phyloP scores from a whole-genome alignment of 2,888 invertebrate species.

The Melitaea athalia region DNA sequence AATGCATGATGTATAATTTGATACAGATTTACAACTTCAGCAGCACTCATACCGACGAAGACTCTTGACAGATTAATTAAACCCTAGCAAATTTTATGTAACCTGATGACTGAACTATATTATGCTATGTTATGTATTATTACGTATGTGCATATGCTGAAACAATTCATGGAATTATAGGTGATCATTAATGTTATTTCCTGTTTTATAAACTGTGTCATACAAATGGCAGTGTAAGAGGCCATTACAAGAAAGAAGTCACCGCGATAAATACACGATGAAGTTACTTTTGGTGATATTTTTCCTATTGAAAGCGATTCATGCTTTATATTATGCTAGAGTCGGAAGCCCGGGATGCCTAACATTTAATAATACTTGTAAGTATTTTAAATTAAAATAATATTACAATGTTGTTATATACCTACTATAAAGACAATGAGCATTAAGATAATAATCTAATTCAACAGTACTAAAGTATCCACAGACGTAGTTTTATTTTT shows the following conservation, averaged over 20 bases:
- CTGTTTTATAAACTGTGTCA: slow-evolving; percentile 20
- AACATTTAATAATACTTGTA: slow-evolving; percentile 65
- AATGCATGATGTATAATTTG: too few species aligned
- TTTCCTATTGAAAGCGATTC: slow-evolving; percentile 46
- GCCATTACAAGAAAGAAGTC: slow-evolving; percentile 12
- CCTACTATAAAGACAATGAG: too few species aligned
- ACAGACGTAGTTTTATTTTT: too few species aligned
- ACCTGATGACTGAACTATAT: neutral
- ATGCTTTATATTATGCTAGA: slow-evolving; percentile 55
- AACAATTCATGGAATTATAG: neutral
- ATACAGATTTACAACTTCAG: too few species aligned
- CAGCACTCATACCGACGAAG: too few species aligned
- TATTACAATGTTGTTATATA: neutral
- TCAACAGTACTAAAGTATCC: too few species aligned
- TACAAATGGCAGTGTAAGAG: neutral
- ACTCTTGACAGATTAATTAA: too few species aligned
- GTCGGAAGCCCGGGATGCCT: slow-evolving; percentile 60
- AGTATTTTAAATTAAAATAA: slow-evolving; percentile 47
- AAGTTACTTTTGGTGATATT: slow-evolving; percentile 43
- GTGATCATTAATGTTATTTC: slow-evolving; percentile 17
- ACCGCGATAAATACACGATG: slow-evolving; percentile 22
- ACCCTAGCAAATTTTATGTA: too few species aligned
- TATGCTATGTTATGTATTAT: too few species aligned
- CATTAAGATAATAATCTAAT: too few species aligned
- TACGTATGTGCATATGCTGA: neutral